Percentiles rank a stretch among this genome's conserved stretches.
Evolutionary conservation across 2,797 vertebrate species (phyloP).

Genomic region (Intellagama lesueurii): DNA sequence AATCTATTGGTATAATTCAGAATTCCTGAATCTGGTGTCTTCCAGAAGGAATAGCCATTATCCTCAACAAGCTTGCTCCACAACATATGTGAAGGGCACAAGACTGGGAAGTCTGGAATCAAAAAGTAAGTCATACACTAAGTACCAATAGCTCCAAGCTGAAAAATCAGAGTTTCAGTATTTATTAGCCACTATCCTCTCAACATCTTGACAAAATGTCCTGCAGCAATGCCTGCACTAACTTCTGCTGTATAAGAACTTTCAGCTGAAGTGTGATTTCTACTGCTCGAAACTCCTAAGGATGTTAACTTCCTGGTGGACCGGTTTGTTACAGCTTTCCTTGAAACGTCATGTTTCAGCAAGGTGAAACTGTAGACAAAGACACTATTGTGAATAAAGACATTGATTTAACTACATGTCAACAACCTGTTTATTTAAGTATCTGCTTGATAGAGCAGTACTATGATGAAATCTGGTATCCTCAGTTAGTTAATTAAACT

Average conservation of each 20-base stretch:
- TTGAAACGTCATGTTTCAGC: neutral
- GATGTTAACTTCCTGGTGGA: neutral
- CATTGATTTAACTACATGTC: neutral
- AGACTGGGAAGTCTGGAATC: neutral
- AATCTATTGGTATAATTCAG: neutral
- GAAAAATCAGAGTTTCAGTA: neutral
- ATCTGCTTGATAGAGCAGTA: neutral
- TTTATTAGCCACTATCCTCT: neutral
- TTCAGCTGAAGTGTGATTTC: slow-evolving; percentile 9
- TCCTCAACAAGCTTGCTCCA: neutral
- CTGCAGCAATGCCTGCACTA: neutral
- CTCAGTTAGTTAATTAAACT: neutral
- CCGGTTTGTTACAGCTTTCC: neutral
- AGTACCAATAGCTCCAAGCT: neutral
- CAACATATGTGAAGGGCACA: no score
- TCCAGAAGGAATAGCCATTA: neutral
- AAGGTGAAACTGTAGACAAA: neutral
- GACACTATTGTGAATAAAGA: neutral
- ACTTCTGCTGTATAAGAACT: neutral
- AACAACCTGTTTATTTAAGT: neutral
- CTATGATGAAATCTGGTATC: neutral
- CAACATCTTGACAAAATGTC: neutral
- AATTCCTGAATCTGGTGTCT: neutral
- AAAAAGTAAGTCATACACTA: neutral
- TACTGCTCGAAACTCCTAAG: neutral